Base-by-base conservation (phyloP, 2,113 vertebrate species). In the Myotis brandtii region DNA sequence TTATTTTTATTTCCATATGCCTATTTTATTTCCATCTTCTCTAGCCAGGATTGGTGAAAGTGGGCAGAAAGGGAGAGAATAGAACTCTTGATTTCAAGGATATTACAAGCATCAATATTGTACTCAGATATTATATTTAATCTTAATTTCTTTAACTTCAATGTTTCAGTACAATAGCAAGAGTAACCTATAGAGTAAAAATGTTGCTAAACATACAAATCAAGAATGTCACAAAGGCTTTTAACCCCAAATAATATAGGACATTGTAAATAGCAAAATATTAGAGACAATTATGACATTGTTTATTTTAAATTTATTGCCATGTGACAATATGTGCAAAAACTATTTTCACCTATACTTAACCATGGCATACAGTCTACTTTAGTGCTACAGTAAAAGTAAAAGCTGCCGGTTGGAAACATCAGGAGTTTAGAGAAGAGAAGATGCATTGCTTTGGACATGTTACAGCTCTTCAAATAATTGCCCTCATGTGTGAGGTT, bases 251-350 rank as follows among this genome's bases (percentile, higher is more conserved):
- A 27, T 81, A 81, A 50, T 40, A 17, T 5, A 94, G 9, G 32
- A 77, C 52, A 54, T 92, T 72, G 1, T 73, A 96, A 93, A 76
- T 13, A 94, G 21, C 14, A 82, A 87, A 93, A 50, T 67, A 43
- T 73, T 76, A 34, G 12, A 64, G 6, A 73, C 12, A 83, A 79
- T 52, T 72, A 62, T 73, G 34, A 9, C 17, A 66, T 27, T 1
- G 25, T 77, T 83, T 56, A 62, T 62, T 83, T 86, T 84, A 77
- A 91, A 85, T n/a, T 11, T 30, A 59, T 84, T 73, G 50, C 13
- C 5, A 40, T 62, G 4, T 93, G 37, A 21, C 6, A 91, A 37
- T 67, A n/a, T 84, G 25, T 75, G 13, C 52, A 56, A 92, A 81
- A 64, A 37, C 23, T 59, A 46, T 34, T 73, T 86, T 37, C n/a